phyloP scores from a whole-genome alignment of 2,797 vertebrate species.

The Kryptolebias ocellatus region DNA sequence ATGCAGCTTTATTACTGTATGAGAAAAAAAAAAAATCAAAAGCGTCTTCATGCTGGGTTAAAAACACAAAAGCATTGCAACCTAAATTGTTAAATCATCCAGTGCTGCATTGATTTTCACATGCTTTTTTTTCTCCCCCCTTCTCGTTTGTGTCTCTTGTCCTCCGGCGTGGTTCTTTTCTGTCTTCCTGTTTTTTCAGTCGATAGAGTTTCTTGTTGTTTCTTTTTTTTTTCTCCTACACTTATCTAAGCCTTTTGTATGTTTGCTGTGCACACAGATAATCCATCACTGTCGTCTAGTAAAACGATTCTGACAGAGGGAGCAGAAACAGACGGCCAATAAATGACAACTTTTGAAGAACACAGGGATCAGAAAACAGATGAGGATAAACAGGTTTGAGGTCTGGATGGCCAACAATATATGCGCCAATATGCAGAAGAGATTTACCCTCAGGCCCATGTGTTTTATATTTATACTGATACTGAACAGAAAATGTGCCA shows the following conservation, averaged over 20 bases:
- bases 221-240: constrained; percentile 35
- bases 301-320: constrained; percentile 25
- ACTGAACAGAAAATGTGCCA: neutral
- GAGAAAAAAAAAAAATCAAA: constrained; percentile 38
- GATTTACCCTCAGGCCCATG: constrained; percentile 30
- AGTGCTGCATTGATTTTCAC: neutral
- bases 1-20: constrained; percentile 10
- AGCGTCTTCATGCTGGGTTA: constrained; percentile 18
- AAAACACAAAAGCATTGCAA: constrained; percentile 19
- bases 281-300: constrained; percentile 52
- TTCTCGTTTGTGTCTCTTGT: constrained; percentile 13
- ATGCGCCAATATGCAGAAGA: constrained; percentile 21
- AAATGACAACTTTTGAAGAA: constrained; percentile 18
- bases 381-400: constrained; percentile 23
- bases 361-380: constrained; percentile 21
- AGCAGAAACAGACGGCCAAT: constrained; percentile 24
- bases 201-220: constrained; percentile 30
- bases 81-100: constrained; percentile 1
- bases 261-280: constrained; percentile 60
- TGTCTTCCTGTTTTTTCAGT: constrained; percentile 20
- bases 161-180: constrained; percentile 13
- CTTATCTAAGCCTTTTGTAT: constrained; percentile 58
- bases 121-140: neutral
- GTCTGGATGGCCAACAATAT: constrained; percentile 13
- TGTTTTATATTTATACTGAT: constrained; percentile 15